Percentiles rank a stretch among this genome's conserved stretches.
These are phyloP conservation scores for Xiphias gladius DNA, from an alignment of 2,113 vertebrate genomes.

Conservation along the genomic window DNA sequence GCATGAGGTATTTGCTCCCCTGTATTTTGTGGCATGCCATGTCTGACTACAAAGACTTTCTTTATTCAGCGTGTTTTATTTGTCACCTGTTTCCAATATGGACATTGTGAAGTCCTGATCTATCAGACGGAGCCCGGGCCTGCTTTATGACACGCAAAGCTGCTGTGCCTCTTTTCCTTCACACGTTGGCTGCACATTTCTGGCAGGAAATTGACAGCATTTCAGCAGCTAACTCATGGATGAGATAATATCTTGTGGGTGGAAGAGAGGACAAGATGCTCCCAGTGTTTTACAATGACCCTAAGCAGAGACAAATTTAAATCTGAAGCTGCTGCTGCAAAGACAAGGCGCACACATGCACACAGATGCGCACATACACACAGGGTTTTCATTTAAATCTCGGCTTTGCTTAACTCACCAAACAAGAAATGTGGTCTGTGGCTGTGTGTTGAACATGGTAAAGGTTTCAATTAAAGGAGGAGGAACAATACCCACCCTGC, in stretches of 20 bases:
- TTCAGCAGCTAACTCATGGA: slow-evolving; percentile 83
- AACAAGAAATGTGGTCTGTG: slow-evolving; percentile 83
- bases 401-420: slow-evolving; percentile 81
- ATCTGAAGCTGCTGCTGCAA: slow-evolving; percentile 67
- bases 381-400: slow-evolving; percentile 81
- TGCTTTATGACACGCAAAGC: slow-evolving; percentile 78
- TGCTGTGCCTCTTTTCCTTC: slow-evolving; percentile 73
- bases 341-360: slow-evolving; percentile 52
- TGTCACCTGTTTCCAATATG: slow-evolving; percentile 87
- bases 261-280: slow-evolving; percentile 83
- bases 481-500: slow-evolving; percentile 74
- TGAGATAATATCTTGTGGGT: slow-evolving; percentile 84
- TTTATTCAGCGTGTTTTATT: slow-evolving; percentile 77
- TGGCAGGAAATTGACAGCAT: slow-evolving; percentile 82
- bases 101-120: slow-evolving; percentile 77
- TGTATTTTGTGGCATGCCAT: slow-evolving; percentile 72
- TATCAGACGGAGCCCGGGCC: slow-evolving; percentile 69
- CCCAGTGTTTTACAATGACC: slow-evolving; percentile 82
- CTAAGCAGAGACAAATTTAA: slow-evolving; percentile 78
- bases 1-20: slow-evolving; percentile 70
- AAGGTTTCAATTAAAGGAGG: slow-evolving; percentile 81
- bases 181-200: slow-evolving; percentile 83
- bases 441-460: slow-evolving; percentile 80
- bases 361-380: slow-evolving; percentile 52
- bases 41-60: slow-evolving; percentile 79